phyloP scores from a whole-genome alignment of 2,113 vertebrate genomes.

The Heliornis fulica region DNA sequence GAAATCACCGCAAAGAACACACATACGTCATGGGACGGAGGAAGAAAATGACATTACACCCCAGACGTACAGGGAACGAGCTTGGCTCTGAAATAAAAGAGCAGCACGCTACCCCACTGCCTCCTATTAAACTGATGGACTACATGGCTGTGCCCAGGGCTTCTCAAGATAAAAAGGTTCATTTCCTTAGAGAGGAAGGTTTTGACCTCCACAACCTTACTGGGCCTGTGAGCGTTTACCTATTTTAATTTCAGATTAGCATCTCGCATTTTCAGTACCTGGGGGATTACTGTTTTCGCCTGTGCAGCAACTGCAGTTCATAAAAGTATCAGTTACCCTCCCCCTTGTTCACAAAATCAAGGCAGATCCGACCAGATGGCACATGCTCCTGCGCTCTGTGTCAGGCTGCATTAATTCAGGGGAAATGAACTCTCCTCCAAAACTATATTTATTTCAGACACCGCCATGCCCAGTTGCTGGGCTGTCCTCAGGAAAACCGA shows the following conservation, averaged over 20 bases:
- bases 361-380: constrained; percentile 61
- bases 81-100: neutral
- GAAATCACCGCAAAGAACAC: neutral
- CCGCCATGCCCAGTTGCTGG: constrained; percentile 26
- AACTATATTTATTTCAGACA: constrained; percentile 66
- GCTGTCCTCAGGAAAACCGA: constrained; percentile 56
- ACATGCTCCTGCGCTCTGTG: constrained; percentile 38
- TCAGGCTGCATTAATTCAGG: constrained; percentile 66
- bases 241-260: constrained; percentile 67
- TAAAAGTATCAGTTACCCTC: constrained; percentile 62
- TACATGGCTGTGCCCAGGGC: neutral
- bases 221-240: neutral
- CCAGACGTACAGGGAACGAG: neutral
- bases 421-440: constrained; percentile 54
- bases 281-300: constrained; percentile 1
- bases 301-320: constrained; percentile 24
- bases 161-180: constrained; percentile 29
- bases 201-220: constrained; percentile 16
- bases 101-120: neutral
- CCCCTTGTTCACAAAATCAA: constrained; percentile 64
- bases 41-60: neutral
- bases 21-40: neutral
- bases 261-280: constrained; percentile 26
- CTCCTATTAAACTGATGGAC: constrained; percentile 8
- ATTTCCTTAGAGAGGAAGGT: constrained; percentile 38